A percentile compares a stretch with the other conserved stretches of the same genome.
Evolutionary conservation across 2,797 vertebrate genomes (phyloP).

Genomic region (Myotis planiceps): DNA sequence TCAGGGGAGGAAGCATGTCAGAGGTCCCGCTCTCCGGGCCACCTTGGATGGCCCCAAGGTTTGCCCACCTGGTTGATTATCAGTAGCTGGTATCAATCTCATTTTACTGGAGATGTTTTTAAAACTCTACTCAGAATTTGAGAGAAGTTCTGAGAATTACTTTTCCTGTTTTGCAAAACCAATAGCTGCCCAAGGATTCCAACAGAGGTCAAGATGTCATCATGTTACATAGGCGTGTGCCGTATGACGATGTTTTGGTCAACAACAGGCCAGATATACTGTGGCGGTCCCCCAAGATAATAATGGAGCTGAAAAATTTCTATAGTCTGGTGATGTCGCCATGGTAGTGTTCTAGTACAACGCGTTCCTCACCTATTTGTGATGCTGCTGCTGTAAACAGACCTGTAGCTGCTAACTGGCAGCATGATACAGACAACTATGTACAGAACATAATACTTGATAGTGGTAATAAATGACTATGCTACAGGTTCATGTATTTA

Average conservation of each 20-base stretch:
- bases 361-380: background rate
- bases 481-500: background rate
- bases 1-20: background rate
- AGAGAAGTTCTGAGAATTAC: background rate
- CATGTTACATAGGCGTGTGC: background rate
- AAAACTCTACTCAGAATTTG: background rate
- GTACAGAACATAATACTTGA: background rate
- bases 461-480: background rate
- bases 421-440: too few species aligned
- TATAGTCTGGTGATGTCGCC: background rate
- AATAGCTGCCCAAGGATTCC: background rate
- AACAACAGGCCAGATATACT: background rate
- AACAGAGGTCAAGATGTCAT: background rate
- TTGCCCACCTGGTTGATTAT: background rate
- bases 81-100: background rate
- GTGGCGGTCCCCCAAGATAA: background rate
- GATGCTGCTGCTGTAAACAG: too few species aligned
- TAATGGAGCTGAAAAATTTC: background rate
- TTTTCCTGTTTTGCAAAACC: background rate
- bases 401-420: too few species aligned
- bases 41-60: background rate
- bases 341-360: accelerated
- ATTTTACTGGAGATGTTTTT: background rate
- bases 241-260: accelerated
- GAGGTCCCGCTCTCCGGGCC: accelerated